Evolutionary conservation across 2,113 vertebrate species (phyloP).

Genomic region (Bubo scandiacus): DNA sequence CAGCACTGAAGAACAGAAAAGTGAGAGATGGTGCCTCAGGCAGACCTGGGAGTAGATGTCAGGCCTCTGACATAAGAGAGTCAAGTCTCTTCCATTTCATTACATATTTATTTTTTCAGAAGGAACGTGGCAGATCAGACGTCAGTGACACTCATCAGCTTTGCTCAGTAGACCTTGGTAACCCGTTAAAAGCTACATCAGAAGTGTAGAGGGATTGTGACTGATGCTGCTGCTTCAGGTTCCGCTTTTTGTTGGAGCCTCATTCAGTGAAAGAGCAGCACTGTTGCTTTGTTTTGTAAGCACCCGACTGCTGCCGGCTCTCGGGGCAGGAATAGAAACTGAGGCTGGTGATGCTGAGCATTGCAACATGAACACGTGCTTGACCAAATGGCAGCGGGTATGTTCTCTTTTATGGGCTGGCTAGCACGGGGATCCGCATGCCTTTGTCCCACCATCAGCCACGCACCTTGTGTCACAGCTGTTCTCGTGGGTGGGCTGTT

Average conservation of each 20-base stretch:
- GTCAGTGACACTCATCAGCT: not conserved
- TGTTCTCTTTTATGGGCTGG: not conserved
- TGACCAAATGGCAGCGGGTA: not conserved
- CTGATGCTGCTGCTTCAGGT: not conserved
- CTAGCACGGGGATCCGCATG: rapidly evolving
- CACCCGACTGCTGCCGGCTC: not conserved
- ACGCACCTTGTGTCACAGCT: not conserved
- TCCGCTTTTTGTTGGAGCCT: not conserved
- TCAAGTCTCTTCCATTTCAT: not conserved
- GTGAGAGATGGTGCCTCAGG: not conserved
- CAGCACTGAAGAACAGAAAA: not conserved
- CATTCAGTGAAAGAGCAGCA: not conserved
- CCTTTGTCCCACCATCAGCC: not conserved
- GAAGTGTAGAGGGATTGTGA: not conserved
- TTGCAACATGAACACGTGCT: not conserved
- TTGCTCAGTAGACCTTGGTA: not conserved
- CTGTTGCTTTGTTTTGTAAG: not conserved
- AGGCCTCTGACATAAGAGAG: not conserved
- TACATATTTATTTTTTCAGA: not conserved
- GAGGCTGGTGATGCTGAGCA: not conserved
- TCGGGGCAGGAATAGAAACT: not conserved
- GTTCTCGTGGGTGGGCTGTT: rapidly evolving
- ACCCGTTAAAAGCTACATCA: not conserved
- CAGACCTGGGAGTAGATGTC: not conserved
- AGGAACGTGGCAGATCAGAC: not conserved